These are phyloP conservation scores for Cynaeus angustus DNA, from an alignment of 2,888 invertebrate species.

Conservation along the genomic window DNA sequence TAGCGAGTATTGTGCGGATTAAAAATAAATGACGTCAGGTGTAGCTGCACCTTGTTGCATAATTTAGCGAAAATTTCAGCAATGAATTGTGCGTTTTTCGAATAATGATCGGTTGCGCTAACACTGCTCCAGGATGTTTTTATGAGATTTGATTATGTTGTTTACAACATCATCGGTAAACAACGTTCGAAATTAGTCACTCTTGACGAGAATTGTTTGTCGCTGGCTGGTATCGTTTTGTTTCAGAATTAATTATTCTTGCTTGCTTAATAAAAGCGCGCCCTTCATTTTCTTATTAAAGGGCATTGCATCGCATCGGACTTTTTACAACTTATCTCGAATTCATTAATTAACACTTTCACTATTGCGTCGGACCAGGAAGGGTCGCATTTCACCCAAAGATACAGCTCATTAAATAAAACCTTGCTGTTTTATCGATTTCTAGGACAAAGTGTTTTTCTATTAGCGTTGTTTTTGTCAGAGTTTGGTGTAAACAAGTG, in stretches of 20 bases:
- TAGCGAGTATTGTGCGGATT: no score
- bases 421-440: slow-evolving; percentile 43
- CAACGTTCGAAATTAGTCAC: slow-evolving; percentile 52
- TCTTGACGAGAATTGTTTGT: slow-evolving; percentile 47
- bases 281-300: no score
- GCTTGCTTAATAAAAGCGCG: no score
- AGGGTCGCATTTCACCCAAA: neutral
- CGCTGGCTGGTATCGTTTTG: slow-evolving; percentile 41
- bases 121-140: slow-evolving; percentile 50
- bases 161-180: slow-evolving; percentile 50
- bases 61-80: slow-evolving; percentile 13
- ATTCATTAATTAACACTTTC: neutral
- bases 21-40: no score
- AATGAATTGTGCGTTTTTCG: neutral
- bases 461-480: slow-evolving; percentile 45
- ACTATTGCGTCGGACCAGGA: neutral
- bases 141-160: slow-evolving; percentile 52
- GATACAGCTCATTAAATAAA: slow-evolving; percentile 24
- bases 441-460: slow-evolving; percentile 40
- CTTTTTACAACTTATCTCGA: no score
- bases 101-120: slow-evolving; percentile 31
- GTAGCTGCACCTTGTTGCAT: slow-evolving; percentile 9
- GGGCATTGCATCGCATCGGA: no score
- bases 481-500: slow-evolving; percentile 39
- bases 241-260: slow-evolving; percentile 37